A percentile compares a stretch with the other conserved stretches of the same genome.
phyloP scores from a whole-genome alignment of 2,113 vertebrate species.

The Corvus hawaiiensis region DNA sequence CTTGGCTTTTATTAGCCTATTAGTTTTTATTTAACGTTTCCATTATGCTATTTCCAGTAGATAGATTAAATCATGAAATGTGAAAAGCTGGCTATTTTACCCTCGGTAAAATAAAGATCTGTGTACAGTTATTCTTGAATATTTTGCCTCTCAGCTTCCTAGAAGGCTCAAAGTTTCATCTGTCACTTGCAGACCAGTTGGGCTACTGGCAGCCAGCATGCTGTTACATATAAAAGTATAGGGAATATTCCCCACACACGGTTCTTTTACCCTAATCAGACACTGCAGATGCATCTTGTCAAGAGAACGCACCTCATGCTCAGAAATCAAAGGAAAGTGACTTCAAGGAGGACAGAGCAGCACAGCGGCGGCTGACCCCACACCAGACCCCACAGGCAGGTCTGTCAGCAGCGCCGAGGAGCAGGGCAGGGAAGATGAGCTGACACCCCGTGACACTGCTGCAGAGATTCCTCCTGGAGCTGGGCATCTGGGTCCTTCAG shows the following conservation, averaged over 20 bases:
- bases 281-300: slow-evolving; percentile 62
- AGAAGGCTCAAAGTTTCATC: neutral
- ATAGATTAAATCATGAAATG: neutral
- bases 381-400: slow-evolving; percentile 59
- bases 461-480: slow-evolving; percentile 53
- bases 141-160: slow-evolving; percentile 16
- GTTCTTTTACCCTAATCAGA: slow-evolving; percentile 38
- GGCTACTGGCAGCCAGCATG: neutral
- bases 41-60: slow-evolving; percentile 8
- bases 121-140: neutral
- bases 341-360: slow-evolving; percentile 41
- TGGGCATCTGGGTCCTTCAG: slow-evolving; percentile 62
- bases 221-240: neutral
- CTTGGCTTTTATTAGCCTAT: neutral
- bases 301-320: slow-evolving; percentile 49
- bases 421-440: slow-evolving; percentile 1
- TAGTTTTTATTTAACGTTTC: neutral
- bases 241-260: neutral
- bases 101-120: neutral
- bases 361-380: slow-evolving; percentile 52
- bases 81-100: neutral
- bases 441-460: slow-evolving; percentile 45
- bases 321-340: slow-evolving; percentile 58
- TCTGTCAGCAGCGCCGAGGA: slow-evolving; percentile 34
- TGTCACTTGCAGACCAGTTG: slow-evolving; percentile 11